Evolutionary conservation across 2,888 invertebrate genomes (phyloP).

Genomic region (Tuta absoluta): DNA sequence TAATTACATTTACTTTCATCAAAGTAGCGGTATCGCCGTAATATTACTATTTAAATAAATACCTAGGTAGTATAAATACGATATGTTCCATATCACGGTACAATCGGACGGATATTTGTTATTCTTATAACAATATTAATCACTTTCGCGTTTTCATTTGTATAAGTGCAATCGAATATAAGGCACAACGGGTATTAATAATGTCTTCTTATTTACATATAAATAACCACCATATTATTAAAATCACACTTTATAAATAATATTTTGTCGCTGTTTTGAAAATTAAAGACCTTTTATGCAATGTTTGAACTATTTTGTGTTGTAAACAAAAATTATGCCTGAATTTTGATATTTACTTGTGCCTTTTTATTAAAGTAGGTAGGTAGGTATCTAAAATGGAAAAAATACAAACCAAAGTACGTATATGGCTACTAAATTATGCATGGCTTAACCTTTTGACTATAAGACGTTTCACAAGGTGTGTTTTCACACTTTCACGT

Average conservation of each 20-base stretch:
- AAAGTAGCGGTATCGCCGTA: conserved; percentile 2
- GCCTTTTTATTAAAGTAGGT: not conserved
- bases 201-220: conserved; percentile 30
- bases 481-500: not conserved
- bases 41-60: conserved; percentile 15
- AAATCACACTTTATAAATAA: not conserved
- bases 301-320: no score
- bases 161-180: conserved; percentile 32
- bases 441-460: conserved; percentile 1
- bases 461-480: not conserved
- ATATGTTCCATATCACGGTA: conserved; percentile 24
- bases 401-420: not conserved
- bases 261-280: not conserved
- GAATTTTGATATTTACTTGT: not conserved
- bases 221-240: not conserved
- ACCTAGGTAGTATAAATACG: conserved; percentile 12
- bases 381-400: not conserved
- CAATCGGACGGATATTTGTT: conserved; percentile 27
- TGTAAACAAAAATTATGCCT: not conserved
- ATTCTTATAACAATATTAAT: conserved; percentile 1
- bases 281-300: not conserved
- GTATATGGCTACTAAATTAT: conserved; percentile 3
- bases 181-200: conserved; percentile 55
- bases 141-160: not conserved
- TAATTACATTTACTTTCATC: conserved; percentile 35